A percentile compares a stretch with the other conserved stretches of the same genome.
Evolutionary conservation across 1,140 invertebrate species (phyloP).

Genomic region (Camponotus pennsylvanicus): DNA sequence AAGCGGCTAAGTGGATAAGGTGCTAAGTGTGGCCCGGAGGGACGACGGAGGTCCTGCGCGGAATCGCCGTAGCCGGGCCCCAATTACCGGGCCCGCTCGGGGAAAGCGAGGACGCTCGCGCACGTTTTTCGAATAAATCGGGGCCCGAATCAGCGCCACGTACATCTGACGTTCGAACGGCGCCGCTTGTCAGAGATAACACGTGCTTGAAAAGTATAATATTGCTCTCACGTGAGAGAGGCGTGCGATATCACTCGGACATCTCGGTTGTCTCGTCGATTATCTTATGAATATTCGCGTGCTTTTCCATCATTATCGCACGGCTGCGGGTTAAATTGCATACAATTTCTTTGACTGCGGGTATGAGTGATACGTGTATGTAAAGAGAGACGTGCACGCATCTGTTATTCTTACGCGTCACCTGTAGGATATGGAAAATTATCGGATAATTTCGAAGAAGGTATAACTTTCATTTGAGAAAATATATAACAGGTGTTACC

Average conservation of each 20-base stretch:
- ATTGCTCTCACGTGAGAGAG: background rate
- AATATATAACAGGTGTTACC: constrained; percentile 52
- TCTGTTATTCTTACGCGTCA: constrained; percentile 53
- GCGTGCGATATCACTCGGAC: background rate
- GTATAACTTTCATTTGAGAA: constrained; percentile 49
- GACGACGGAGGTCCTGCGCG: constrained; percentile 69
- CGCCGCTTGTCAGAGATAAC: background rate
- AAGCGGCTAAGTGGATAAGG: constrained; percentile 85
- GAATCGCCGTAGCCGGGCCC: constrained; percentile 62
- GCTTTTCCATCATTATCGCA: constrained; percentile 20
- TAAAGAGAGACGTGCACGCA: constrained; percentile 35
- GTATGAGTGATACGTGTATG: background rate
- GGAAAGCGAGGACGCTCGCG: constrained; percentile 61
- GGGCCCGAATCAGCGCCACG: constrained; percentile 22
- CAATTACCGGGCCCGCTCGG: constrained; percentile 69
- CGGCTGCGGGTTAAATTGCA: constrained; percentile 12
- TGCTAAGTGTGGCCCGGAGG: constrained; percentile 83
- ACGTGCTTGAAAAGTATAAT: background rate
- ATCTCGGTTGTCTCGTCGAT: background rate
- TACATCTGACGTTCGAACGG: constrained; percentile 24
- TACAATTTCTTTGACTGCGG: constrained; percentile 22
- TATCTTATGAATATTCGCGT: background rate
- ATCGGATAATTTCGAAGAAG: constrained; percentile 31
- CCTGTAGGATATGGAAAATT: constrained; percentile 50
- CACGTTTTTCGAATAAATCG: constrained; percentile 40